Evolutionary conservation across 2,797 vertebrate species (phyloP).

Genomic region (Lagocephalus sceleratus): DNA sequence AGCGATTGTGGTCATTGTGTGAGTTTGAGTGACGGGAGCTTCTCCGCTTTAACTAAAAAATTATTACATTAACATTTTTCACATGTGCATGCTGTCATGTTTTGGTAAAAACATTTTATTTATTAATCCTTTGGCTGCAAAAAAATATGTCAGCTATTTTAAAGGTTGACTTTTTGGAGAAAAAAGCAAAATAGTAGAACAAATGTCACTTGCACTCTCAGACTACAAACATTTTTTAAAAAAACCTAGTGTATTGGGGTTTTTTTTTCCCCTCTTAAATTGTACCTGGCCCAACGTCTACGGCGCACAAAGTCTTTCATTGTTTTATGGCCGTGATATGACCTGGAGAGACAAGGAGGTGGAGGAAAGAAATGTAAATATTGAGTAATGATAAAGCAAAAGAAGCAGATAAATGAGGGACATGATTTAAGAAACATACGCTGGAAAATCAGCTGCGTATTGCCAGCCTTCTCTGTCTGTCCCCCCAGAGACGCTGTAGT

Average conservation of each 20-base stretch:
- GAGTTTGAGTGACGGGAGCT: background rate
- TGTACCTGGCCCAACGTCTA: slow-evolving; percentile 93
- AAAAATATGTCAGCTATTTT: background rate
- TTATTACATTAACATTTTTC: too few relatives aligned
- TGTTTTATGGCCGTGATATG: slow-evolving; percentile 93
- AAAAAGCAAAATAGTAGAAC: slow-evolving; percentile 7
- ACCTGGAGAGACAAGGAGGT: slow-evolving; percentile 70
- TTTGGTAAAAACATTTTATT: too few relatives aligned
- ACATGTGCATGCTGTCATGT: too few relatives aligned
- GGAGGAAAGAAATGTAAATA: slow-evolving; percentile 5
- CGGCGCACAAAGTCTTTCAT: slow-evolving; percentile 98
- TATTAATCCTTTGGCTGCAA: background rate
- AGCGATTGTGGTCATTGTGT: background rate
- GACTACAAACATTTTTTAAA: slow-evolving; percentile 25
- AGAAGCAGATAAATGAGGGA: background rate
- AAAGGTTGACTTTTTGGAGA: background rate
- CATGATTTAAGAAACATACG: slow-evolving; percentile 72
- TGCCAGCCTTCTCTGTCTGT: slow-evolving; percentile 96
- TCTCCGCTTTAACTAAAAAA: background rate
- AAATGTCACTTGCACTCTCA: slow-evolving; percentile 7
- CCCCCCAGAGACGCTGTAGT: slow-evolving; percentile 84
- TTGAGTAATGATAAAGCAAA: background rate
- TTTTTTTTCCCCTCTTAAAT: slow-evolving; percentile 6
- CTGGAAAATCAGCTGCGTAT: slow-evolving; percentile 94
- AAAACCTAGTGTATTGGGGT: background rate